A percentile compares a stretch with the other conserved stretches of the same genome.
Evolutionary conservation across 2,797 vertebrate species (phyloP).

Genomic region (Carcharodon carcharias): DNA sequence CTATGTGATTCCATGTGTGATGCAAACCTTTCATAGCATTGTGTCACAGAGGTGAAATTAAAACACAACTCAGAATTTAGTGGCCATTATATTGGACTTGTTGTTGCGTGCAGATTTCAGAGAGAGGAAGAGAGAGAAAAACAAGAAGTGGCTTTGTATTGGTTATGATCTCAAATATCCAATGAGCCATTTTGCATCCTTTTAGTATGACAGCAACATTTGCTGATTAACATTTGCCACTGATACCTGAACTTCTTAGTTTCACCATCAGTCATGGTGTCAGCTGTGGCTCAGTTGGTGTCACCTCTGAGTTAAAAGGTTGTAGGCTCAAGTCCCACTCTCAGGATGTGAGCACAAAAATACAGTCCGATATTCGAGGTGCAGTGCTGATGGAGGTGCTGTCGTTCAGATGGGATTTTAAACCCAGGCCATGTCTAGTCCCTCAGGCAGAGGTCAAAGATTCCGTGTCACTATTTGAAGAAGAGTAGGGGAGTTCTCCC

Average conservation of each 20-base stretch:
- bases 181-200: not conserved
- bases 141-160: no score
- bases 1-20: not conserved
- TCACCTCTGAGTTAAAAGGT: not conserved
- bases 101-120: not conserved
- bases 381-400: no score
- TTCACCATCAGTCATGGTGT: not conserved
- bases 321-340: not conserved
- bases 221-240: not conserved
- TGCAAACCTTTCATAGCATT: not conserved
- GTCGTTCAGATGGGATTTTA: no score
- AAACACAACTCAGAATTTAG: not conserved
- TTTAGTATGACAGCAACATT: not conserved
- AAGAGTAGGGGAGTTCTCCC: no score
- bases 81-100: not conserved
- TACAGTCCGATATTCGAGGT: no score
- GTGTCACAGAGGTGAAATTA: not conserved
- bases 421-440: no score
- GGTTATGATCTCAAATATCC: not conserved
- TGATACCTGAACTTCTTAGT: not conserved
- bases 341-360: no score
- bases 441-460: no score
- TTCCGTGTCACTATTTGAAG: no score
- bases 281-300: not conserved
- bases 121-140: not conserved